phyloP scores from a whole-genome alignment of 1,140 invertebrate genomes.

The Pentalonia nigronervosa region DNA sequence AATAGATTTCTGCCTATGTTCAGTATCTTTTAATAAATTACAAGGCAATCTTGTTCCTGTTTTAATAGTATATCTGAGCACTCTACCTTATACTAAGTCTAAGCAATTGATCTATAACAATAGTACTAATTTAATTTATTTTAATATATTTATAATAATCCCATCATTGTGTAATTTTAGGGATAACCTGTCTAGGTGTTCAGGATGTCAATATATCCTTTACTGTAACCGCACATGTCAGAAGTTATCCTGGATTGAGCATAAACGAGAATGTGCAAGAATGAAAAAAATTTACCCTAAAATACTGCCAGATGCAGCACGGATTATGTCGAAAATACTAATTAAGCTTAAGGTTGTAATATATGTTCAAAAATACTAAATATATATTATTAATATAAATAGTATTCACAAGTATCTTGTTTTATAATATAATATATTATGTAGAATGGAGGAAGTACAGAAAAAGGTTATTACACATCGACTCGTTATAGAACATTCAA shows the following conservation, averaged over 20 bases:
- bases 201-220: slow-evolving; percentile 79
- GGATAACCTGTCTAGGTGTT: slow-evolving; percentile 75
- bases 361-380: not conserved
- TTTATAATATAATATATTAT: not conserved
- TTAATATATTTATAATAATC: not conserved
- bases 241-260: slow-evolving; percentile 76
- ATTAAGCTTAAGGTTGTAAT: slow-evolving; percentile 68
- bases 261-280: slow-evolving; percentile 79
- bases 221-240: slow-evolving; percentile 81
- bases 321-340: slow-evolving; percentile 77
- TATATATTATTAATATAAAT: not conserved
- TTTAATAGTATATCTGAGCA: not conserved
- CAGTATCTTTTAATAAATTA: not conserved
- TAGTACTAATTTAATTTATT: not conserved
- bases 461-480: slow-evolving; percentile 73
- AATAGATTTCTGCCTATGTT: no score
- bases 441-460: slow-evolving; percentile 59
- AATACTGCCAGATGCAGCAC: slow-evolving; percentile 75
- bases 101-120: no score
- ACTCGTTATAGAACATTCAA: slow-evolving; percentile 74
- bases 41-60: not conserved
- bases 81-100: not conserved
- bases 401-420: not conserved
- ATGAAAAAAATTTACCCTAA: slow-evolving; percentile 73
- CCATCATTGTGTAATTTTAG: slow-evolving; percentile 66